Evolutionary conservation across 2,797 vertebrate species (phyloP).

Genomic region (Meda fulgida): DNA sequence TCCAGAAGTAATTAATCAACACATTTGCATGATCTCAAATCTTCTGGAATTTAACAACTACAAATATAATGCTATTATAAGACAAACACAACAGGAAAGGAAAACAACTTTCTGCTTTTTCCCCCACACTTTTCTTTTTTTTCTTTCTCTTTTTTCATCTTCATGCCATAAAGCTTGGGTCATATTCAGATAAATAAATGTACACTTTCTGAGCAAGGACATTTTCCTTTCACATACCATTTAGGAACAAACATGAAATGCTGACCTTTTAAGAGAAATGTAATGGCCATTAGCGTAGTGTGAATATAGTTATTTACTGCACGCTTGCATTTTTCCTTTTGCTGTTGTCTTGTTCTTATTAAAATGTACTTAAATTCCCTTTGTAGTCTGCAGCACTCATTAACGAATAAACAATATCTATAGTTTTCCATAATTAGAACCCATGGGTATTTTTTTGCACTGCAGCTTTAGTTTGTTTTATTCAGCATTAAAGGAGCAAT

Average conservation of each 20-base stretch:
- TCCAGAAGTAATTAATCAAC: neutral
- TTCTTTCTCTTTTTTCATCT: neutral
- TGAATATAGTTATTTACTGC: conserved; percentile 26
- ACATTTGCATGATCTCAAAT: neutral
- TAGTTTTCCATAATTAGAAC: conserved; percentile 87
- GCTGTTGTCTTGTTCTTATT: conserved; percentile 81
- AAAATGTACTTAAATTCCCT: conserved; percentile 85
- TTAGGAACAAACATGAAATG: conserved; percentile 28
- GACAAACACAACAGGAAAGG: neutral
- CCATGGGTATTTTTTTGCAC: conserved; percentile 80
- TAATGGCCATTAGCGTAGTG: conserved; percentile 32
- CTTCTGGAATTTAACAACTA: neutral
- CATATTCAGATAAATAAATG: conserved; percentile 40
- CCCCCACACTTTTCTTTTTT: neutral
- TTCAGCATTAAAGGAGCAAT: conserved; percentile 83
- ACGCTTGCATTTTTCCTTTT: conserved; percentile 70
- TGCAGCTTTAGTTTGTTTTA: conserved; percentile 85
- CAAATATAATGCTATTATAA: neutral
- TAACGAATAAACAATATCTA: conserved; percentile 84
- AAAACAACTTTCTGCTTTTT: neutral
- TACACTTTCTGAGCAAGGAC: conserved; percentile 16
- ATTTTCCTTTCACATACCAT: conserved; percentile 32
- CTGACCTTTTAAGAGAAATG: conserved; percentile 35
- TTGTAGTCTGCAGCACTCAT: conserved; percentile 85
- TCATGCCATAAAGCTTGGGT: conserved; percentile 14